Evolutionary conservation across 2,113 vertebrate species (phyloP), one percentile per base, ranked within the genome.

Genomic region (Spea multiplicata): DNA sequence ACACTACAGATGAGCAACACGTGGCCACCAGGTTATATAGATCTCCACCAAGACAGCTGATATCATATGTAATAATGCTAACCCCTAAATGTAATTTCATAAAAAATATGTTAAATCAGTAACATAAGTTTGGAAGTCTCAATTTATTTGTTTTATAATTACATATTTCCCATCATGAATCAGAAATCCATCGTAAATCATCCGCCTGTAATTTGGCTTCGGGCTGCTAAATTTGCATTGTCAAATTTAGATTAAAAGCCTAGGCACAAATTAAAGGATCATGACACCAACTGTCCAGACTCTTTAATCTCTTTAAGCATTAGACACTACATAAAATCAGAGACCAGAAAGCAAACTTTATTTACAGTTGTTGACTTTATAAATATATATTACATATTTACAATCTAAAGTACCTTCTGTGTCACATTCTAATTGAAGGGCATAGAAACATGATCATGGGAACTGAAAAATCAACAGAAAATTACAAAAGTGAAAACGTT

Each of bases 311-410:
- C 44, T 12, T 9, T 47, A 69, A 61, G 55, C 65, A 5, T 57
- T 82, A 74, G 30, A 30, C 3, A 83, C 73, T 81, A 46, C 82
- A 83, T 82, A 86, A 83, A 76, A 78, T 77, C 64, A 83, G 88
- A 85, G 74, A 80, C 30, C 84, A 75, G 81, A 88, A 86, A 84
- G 85, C 86, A 86, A 85, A 87, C 87, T 88, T 88, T 89, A 86
- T 88, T 88, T 84, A 86, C 86, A 89, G 85, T 76, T 48, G 17
- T 81, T 74, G 79, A 83, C 76, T 90, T 89, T 90, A 89, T 90
- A 90, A 91, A 91, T 88, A 87, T 87, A 89, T 87, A 82, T 87
- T 83, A 89, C 87, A 89, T 86, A 88, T 89, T 86, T 88, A 89
- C 85, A 88, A 84, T 86, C 86, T 86, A 85, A 85, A 84, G 46